Percentiles rank a stretch among this genome's conserved stretches.
Conservation (phyloP, 2,113 vertebrate species). For the Sialia sialis region DNA sequence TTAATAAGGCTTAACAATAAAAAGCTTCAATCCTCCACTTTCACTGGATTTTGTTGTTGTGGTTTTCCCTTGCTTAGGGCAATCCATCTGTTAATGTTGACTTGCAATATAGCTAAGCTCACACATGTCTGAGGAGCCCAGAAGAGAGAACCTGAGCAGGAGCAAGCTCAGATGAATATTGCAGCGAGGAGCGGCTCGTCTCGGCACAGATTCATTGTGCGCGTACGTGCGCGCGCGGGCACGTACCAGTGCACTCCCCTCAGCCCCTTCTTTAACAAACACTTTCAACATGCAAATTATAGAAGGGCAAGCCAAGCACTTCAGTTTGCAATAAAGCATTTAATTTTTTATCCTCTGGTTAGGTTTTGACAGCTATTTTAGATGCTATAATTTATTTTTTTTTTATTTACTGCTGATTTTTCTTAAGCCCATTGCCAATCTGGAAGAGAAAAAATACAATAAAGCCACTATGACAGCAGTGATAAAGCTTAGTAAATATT, state of each 20-base stretch:
- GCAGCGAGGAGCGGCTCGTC: background rate
- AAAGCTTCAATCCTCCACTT: constrained; percentile 66
- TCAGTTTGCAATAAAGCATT: background rate
- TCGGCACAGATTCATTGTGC: background rate
- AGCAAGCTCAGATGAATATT: background rate
- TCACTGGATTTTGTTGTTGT: constrained; percentile 57
- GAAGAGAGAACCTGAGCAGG: background rate
- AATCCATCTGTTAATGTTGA: constrained; percentile 76
- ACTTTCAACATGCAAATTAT: background rate
- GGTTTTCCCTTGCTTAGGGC: constrained; percentile 74
- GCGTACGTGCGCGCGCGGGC: background rate
- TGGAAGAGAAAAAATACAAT: background rate
- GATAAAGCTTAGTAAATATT: constrained; percentile 57
- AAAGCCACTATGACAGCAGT: constrained; percentile 1
- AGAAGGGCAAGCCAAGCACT: background rate
- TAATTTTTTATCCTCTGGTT: constrained; percentile 18
- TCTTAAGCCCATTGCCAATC: background rate
- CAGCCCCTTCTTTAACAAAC: background rate
- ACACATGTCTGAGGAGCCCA: background rate
- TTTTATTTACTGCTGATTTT: background rate
- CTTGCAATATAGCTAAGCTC: constrained; percentile 13
- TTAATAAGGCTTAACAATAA: constrained; percentile 72
- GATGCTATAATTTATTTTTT: background rate
- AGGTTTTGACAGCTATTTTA: background rate
- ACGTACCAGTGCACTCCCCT: background rate